Evolutionary conservation across 2,888 invertebrate species (phyloP).

Genomic region (Oxytorus armatus): DNA sequence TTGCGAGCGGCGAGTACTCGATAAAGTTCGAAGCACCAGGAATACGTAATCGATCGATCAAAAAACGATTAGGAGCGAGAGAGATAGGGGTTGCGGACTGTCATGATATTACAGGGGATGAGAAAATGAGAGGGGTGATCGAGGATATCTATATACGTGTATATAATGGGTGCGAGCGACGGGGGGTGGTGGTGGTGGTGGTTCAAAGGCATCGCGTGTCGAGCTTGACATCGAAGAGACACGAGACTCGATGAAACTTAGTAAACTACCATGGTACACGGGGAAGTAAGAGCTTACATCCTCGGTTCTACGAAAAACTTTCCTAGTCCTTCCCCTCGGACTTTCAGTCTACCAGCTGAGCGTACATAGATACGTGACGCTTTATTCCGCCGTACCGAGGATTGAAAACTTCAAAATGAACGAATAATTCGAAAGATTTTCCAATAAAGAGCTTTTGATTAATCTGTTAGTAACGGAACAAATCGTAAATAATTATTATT

Average conservation of each 20-base stretch:
- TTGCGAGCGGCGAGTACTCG: conserved; percentile 43
- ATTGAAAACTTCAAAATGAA: neutral
- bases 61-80: conserved; percentile 62
- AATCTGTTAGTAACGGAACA: too few species aligned
- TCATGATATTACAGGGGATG: neutral
- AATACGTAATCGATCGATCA: conserved; percentile 68
- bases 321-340: conserved; percentile 39
- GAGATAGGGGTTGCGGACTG: neutral
- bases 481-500: too few species aligned
- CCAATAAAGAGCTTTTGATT: conserved; percentile 16
- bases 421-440: conserved; percentile 10
- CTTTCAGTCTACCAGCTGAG: conserved; percentile 20
- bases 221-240: conserved; percentile 54
- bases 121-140: neutral
- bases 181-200: too few species aligned
- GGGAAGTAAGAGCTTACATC: conserved; percentile 59
- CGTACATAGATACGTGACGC: neutral
- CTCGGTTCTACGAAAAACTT: conserved; percentile 50
- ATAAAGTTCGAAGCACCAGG: conserved; percentile 57
- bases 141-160: too few species aligned
- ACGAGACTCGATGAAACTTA: conserved; percentile 43
- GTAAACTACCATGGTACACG: conserved; percentile 33
- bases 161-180: too few species aligned
- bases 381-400: conserved; percentile 11
- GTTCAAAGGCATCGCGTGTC: too few species aligned